Percentiles rank a stretch among this genome's conserved stretches.
Evolutionary conservation across 2,113 vertebrate genomes (phyloP).

Genomic region (Gorsachius goisagi): DNA sequence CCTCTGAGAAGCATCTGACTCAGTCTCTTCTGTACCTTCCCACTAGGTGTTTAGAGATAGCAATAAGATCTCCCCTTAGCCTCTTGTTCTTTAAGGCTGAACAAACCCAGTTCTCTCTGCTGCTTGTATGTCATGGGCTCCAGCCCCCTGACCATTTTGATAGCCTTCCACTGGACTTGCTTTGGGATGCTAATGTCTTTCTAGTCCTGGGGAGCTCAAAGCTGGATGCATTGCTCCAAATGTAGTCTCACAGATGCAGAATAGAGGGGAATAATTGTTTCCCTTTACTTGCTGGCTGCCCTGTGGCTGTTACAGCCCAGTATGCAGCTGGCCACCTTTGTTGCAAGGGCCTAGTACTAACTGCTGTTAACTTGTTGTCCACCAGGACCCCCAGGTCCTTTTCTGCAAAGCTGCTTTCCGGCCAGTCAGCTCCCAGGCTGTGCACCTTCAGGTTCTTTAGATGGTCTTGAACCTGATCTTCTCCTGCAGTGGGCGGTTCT

Average conservation of each 20-base stretch:
- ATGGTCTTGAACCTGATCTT: too few species aligned
- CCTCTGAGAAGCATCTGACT: neutral
- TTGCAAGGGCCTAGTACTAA: neutral
- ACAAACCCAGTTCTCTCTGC: neutral
- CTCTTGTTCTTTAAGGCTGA: neutral
- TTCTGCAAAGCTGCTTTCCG: neutral
- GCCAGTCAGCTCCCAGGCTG: neutral
- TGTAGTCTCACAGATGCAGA: neutral
- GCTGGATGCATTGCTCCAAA: neutral
- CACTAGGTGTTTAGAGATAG: neutral
- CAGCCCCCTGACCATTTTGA: neutral
- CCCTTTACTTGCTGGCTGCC: neutral
- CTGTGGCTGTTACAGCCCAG: neutral
- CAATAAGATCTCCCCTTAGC: neutral
- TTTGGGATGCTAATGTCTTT: neutral
- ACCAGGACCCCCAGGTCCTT: neutral
- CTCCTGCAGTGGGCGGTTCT: too few species aligned
- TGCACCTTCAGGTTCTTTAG: too few species aligned
- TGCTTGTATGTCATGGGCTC: neutral
- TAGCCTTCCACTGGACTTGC: neutral
- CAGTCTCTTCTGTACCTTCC: neutral
- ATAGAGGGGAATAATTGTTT: neutral
- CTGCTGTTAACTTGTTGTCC: neutral
- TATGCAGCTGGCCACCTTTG: neutral
- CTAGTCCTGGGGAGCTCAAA: neutral